Base-by-base conservation (phyloP, 1,140 invertebrate genomes). In the Drosophila rhopaloa region DNA sequence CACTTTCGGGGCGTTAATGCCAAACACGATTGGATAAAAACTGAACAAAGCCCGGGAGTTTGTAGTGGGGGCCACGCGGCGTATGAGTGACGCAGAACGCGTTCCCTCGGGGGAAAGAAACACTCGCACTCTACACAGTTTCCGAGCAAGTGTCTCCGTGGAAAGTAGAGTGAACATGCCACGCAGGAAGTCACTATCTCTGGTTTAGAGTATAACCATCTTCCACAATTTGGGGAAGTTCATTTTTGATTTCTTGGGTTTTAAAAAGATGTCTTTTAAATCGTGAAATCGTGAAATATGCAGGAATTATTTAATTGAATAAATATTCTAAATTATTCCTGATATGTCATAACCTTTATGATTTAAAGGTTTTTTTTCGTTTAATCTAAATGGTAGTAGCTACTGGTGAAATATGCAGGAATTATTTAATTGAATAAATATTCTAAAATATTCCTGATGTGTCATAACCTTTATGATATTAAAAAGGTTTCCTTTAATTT, bases 1-100 rank as follows among this genome's bases (percentile, higher is more conserved):
- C 76, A 82, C 82, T 81, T 86, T 71, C 32, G 65, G 67, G 67
- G 67, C 67, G 67, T 71, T 71, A 71, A 71, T 71, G 67, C 67
- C 56, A 71, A 71, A 71, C 67, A 71, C 67, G 67, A 71, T 71
- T 71, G 67, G 65, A 71, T 71, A 71, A 57, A 71, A 70, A 70
- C 29, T n/a, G 53, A 70, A 70, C 51, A 71, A 71, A 70, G 65
- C 41, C n/a, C 19, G 16, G 14, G 19, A 24, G 19, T 41, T 58
- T 53, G 59, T 13, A n/a, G 14, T n/a, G 51, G 7, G 44, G 59
- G 4, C 37, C 59, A 63, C 51, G 54, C 16, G 41, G 63, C 63
- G 63, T 3, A 56, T 56, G 67, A 57, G 67, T 57, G 65, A 71
- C 51, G 19, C 35, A 70, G 44, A 9, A 29, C 38, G n/a, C 29